These are phyloP conservation scores for Larimichthys polyactis DNA, from an alignment of 2,113 vertebrate genomes.

Conservation along the genomic window DNA sequence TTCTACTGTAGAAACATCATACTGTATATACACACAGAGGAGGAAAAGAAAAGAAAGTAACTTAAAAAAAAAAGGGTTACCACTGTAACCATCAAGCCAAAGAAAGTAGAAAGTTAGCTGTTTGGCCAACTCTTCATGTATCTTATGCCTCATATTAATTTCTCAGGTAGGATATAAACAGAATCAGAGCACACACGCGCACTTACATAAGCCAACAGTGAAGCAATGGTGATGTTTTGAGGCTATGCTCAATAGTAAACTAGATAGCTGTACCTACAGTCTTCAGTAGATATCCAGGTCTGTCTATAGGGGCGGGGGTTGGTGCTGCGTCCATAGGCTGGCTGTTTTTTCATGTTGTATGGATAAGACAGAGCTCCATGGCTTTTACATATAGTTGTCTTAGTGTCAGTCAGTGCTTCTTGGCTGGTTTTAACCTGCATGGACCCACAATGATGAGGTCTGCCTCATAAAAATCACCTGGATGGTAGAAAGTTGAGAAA, in stretches of 20 bases:
- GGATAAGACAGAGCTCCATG: slow-evolving; percentile 50
- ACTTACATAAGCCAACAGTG: slow-evolving; percentile 49
- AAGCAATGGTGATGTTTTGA: slow-evolving; percentile 54
- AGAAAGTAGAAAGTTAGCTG: slow-evolving; percentile 33
- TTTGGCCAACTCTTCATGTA: slow-evolving; percentile 31
- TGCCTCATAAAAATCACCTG: slow-evolving; percentile 9
- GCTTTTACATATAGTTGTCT: slow-evolving; percentile 57
- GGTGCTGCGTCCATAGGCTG: slow-evolving; percentile 60
- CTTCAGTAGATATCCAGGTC: slow-evolving; percentile 48
- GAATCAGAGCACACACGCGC: slow-evolving; percentile 35
- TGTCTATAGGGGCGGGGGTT: slow-evolving; percentile 46
- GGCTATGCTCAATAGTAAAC: slow-evolving; percentile 60
- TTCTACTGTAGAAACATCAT: slow-evolving; percentile 73
- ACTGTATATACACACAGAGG: slow-evolving; percentile 68
- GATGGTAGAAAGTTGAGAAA: slow-evolving; percentile 5
- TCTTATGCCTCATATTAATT: slow-evolving; percentile 38
- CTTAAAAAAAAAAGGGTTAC: slow-evolving; percentile 34
- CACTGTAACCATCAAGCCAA: slow-evolving; percentile 41
- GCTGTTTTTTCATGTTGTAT: slow-evolving; percentile 25
- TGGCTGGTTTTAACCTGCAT: slow-evolving; percentile 53
- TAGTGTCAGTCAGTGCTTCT: slow-evolving; percentile 26
- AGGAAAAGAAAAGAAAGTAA: slow-evolving; percentile 21
- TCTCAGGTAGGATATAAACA: slow-evolving; percentile 30
- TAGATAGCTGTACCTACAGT: slow-evolving; percentile 45
- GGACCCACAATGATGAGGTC: slow-evolving; percentile 6